phyloP scores from a whole-genome alignment of 2,113 vertebrate genomes.

The Heptranchias perlo region DNA sequence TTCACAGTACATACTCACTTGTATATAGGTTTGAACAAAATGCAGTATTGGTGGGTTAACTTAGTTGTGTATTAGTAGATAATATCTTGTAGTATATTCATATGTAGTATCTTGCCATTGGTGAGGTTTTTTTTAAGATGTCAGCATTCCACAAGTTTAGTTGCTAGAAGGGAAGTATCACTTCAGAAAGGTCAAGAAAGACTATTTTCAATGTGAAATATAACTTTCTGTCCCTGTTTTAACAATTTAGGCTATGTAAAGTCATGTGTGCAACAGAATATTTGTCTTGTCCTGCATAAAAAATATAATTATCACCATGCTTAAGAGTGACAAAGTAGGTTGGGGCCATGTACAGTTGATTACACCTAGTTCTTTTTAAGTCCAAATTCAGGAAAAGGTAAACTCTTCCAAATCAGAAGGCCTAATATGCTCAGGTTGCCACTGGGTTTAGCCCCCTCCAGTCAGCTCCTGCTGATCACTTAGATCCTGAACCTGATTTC shows the following conservation, averaged over 20 bases:
- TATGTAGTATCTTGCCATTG: too few relatives aligned
- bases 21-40: neutral
- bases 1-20: too few relatives aligned
- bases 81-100: neutral
- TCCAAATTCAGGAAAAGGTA: neutral
- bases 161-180: too few relatives aligned
- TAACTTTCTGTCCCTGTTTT: neutral
- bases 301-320: neutral
- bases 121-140: too few relatives aligned
- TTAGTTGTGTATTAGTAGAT: neutral
- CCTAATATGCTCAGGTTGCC: neutral
- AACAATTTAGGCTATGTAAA: neutral
- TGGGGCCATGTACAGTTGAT: too few relatives aligned
- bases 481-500: neutral
- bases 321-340: neutral
- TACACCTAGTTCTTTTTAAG: too few relatives aligned
- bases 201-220: too few relatives aligned
- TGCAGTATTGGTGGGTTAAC: neutral
- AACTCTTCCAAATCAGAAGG: neutral
- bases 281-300: neutral
- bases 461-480: neutral
- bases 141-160: too few relatives aligned
- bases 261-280: neutral
- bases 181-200: too few relatives aligned
- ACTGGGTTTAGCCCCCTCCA: neutral